Conservation (phyloP, 2,113 vertebrate genomes). For the Leiothrix lutea region DNA sequence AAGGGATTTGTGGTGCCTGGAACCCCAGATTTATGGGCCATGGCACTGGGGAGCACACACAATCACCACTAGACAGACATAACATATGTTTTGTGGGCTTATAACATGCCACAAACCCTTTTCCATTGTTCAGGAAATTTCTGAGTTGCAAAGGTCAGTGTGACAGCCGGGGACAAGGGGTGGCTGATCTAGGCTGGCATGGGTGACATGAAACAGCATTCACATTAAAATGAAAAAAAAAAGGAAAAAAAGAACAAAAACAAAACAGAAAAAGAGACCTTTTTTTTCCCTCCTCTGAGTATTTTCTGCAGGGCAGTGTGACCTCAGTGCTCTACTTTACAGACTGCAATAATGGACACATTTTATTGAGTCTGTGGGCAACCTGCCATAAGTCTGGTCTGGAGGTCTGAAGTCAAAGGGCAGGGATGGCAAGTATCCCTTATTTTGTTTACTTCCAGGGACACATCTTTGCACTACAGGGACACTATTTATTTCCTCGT, state of each 20-base stretch:
- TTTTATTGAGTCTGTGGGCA: slow-evolving; percentile 39
- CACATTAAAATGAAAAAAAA: neutral
- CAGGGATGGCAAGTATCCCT: slow-evolving; percentile 28
- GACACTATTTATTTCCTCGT: neutral
- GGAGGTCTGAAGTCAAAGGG: slow-evolving; percentile 30
- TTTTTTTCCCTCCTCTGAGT: neutral
- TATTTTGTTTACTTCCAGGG: slow-evolving; percentile 41
- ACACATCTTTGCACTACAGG: neutral
- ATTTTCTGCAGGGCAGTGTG: neutral
- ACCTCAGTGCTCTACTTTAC: slow-evolving; percentile 14
- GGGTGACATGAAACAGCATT: neutral
- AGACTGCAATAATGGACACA: neutral
- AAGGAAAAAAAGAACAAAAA: neutral
- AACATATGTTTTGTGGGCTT: too few species aligned
- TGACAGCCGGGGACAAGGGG: neutral
- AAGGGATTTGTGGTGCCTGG: neutral
- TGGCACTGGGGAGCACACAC: neutral
- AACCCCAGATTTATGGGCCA: neutral
- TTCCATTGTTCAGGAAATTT: neutral
- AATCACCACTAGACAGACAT: neutral
- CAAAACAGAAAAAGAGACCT: neutral
- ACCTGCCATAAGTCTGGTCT: neutral
- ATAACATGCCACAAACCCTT: neutral
- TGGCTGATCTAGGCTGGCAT: neutral
- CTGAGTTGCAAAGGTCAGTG: neutral